These are phyloP conservation scores for Dicaeum eximium DNA, from an alignment of 2,113 vertebrate species.

Conservation along the genomic window DNA sequence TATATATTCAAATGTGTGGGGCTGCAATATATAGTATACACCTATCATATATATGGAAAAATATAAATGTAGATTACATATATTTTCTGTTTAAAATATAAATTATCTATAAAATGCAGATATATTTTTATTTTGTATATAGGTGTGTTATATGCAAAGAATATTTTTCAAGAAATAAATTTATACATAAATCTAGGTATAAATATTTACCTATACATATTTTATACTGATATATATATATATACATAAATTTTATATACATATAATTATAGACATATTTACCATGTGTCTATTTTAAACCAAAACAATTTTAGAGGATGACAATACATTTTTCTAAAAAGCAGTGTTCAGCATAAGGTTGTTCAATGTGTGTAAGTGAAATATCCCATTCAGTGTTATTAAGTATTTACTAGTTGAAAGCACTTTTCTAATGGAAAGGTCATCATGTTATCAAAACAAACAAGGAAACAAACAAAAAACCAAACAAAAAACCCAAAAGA, in stretches of 20 bases:
- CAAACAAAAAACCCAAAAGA: neutral
- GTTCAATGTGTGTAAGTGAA: neutral
- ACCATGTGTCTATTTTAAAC: neutral
- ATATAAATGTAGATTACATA: neutral
- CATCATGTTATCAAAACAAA: neutral
- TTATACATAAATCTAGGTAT: neutral
- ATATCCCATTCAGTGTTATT: neutral
- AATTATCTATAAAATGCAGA: neutral
- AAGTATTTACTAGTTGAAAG: neutral
- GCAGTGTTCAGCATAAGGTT: neutral
- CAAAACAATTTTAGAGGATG: neutral
- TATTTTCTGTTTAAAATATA: neutral
- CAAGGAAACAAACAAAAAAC: neutral
- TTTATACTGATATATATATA: neutral
- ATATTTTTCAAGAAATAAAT: neutral
- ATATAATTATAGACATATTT: neutral
- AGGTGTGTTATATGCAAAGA: neutral
- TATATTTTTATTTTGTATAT: neutral
- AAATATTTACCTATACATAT: neutral
- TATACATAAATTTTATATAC: neutral
- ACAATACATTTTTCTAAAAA: neutral
- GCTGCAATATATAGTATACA: neutral
- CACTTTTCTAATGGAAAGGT: neutral
- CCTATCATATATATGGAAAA: neutral
- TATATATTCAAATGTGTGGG: neutral